Percentiles rank a stretch among this genome's conserved stretches.
phyloP scores from a whole-genome alignment of 2,113 vertebrate genomes.

The Acrocephalus kingi region DNA sequence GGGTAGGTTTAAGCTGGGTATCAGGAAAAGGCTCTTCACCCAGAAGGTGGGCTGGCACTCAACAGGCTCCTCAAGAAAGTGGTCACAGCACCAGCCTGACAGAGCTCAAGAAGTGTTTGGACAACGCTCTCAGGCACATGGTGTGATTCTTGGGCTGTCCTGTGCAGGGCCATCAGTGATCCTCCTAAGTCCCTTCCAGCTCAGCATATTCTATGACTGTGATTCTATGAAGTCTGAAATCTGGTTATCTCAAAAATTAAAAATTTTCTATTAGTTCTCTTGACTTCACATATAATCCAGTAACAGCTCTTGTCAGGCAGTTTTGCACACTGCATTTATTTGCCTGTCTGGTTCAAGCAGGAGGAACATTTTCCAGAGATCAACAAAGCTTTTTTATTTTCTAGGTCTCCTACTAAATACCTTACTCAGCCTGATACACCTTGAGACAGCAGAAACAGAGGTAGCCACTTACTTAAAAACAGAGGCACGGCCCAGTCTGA shows the following conservation, averaged over 20 bases:
- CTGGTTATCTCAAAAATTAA: neutral
- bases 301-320: neutral
- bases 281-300: neutral
- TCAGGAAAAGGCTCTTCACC: neutral
- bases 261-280: neutral
- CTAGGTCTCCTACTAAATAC: neutral
- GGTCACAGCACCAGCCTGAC: neutral
- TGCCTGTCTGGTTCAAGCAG: neutral
- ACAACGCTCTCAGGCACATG: neutral
- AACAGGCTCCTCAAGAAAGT: neutral
- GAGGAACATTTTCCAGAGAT: neutral
- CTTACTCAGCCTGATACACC: neutral
- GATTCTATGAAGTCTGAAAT: neutral
- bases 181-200: neutral
- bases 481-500: neutral
- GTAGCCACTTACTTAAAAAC: neutral
- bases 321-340: neutral
- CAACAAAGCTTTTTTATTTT: neutral
- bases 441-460: neutral
- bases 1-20: neutral
- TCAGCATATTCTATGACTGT: neutral
- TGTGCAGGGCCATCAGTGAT: neutral
- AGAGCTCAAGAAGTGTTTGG: neutral
- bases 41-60: neutral
- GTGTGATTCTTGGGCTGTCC: neutral